Conservation (phyloP, 2,797 vertebrate species). For the Crenichthys baileyi region DNA sequence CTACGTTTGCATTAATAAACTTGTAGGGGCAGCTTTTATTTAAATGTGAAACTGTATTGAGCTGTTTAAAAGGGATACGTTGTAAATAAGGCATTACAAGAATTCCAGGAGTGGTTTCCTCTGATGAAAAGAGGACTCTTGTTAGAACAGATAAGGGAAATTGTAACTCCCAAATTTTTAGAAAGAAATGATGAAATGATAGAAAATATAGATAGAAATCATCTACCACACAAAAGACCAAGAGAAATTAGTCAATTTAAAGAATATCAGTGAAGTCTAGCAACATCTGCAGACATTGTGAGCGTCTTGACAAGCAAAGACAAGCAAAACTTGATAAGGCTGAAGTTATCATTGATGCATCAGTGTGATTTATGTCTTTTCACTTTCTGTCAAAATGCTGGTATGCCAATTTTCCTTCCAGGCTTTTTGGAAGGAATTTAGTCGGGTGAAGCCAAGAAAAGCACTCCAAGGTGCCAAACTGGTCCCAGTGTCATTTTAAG, state of each 20-base stretch:
- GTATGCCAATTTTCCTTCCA: neutral
- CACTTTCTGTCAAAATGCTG: neutral
- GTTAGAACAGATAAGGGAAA: neutral
- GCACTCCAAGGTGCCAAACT: neutral
- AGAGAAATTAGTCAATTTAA: neutral
- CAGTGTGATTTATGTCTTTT: neutral
- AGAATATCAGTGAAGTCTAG: neutral
- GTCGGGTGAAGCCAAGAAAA: slow-evolving; percentile 1
- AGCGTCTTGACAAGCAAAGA: neutral
- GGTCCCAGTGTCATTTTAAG: neutral
- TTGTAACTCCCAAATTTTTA: too few species aligned
- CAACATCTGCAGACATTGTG: neutral
- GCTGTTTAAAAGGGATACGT: neutral
- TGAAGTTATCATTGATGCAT: neutral
- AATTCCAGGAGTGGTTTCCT: neutral
- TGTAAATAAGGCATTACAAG: neutral
- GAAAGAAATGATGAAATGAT: too few species aligned
- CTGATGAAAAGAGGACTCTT: neutral
- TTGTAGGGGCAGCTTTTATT: neutral
- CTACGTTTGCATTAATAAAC: neutral
- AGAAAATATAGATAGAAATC: too few species aligned
- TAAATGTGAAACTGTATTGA: neutral
- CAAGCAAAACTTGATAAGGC: neutral
- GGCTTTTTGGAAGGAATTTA: neutral
- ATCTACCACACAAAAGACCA: neutral